Percentiles rank a stretch among this genome's conserved stretches.
These are phyloP conservation scores for Lysiphlebus fabarum DNA, from an alignment of 1,140 invertebrate species.

Conservation along the genomic window DNA sequence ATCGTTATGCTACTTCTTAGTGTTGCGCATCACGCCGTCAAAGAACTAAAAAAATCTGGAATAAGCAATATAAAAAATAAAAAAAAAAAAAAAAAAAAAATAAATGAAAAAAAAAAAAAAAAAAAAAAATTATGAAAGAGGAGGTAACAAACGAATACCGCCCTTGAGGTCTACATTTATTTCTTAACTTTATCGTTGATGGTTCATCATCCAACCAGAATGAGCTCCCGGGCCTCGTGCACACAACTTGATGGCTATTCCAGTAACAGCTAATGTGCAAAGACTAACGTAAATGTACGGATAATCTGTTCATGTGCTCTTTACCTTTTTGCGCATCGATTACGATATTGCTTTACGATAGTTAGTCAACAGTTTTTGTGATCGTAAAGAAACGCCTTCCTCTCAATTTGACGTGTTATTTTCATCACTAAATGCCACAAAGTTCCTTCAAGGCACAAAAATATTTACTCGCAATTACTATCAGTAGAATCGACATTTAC, in stretches of 20 bases:
- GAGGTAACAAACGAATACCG: constrained; percentile 40
- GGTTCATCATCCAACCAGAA: constrained; percentile 6
- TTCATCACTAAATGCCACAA: constrained; percentile 1
- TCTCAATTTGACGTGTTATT: constrained; percentile 8
- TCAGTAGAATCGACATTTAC: neutral
- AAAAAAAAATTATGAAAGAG: constrained; percentile 16
- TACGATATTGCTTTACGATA: constrained; percentile 48
- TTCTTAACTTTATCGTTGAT: constrained; percentile 45
- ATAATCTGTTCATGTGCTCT: constrained; percentile 29
- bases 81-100: neutral
- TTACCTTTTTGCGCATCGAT: constrained; percentile 44
- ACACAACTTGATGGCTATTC: constrained; percentile 42
- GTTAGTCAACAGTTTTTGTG: constrained; percentile 37
- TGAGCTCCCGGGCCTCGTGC: constrained; percentile 12
- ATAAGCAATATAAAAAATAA: constrained; percentile 7
- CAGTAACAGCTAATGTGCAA: constrained; percentile 44
- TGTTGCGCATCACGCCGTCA: constrained; percentile 21
- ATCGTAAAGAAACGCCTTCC: constrained; percentile 38
- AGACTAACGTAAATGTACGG: constrained; percentile 35
- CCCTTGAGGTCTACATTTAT: constrained; percentile 49
- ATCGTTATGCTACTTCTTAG: constrained; percentile 40
- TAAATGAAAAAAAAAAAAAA: constrained; percentile 13
- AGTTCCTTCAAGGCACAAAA: neutral
- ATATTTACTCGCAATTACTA: constrained; percentile 2
- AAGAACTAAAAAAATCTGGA: constrained; percentile 7